A percentile compares a stretch with the other conserved stretches of the same genome.
phyloP scores from a whole-genome alignment of 2,888 invertebrate species.

The Drosophila greeni region DNA sequence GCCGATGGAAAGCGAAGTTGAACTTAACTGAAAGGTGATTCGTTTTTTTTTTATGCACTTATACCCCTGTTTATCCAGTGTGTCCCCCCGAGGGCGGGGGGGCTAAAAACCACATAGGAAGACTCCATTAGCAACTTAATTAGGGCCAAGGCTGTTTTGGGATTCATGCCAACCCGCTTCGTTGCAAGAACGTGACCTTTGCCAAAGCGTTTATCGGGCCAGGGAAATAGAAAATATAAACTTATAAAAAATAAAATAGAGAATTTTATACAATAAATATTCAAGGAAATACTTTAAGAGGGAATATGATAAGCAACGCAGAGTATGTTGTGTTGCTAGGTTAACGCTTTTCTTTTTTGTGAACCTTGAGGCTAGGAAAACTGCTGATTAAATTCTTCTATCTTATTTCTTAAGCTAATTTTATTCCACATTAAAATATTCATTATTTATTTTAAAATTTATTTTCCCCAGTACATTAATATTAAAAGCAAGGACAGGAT shows the following conservation, averaged over 20 bases:
- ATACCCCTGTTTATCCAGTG: neutral
- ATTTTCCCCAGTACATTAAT: constrained; percentile 1
- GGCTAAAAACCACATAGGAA: constrained; percentile 14
- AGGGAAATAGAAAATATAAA: neutral
- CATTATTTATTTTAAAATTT: neutral
- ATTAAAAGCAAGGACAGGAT: neutral
- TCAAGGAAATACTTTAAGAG: neutral
- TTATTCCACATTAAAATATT: too few species aligned
- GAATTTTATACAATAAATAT: neutral
- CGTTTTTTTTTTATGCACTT: constrained; percentile 9
- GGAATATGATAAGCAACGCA: neutral
- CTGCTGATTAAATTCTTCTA: too few species aligned
- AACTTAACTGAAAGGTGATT: constrained; percentile 25
- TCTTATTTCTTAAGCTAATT: neutral
- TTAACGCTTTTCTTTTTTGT: neutral
- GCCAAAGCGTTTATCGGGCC: constrained; percentile 1
- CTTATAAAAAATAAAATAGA: neutral
- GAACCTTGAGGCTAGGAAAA: neutral
- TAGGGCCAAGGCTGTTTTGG: constrained; percentile 26
- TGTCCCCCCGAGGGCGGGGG: neutral
- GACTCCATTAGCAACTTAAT: constrained; percentile 35
- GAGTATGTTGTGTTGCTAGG: neutral
- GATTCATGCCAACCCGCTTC: constrained; percentile 16
- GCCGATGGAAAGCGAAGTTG: constrained; percentile 10
- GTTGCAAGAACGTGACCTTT: constrained; percentile 8